Conservation (phyloP, 2,888 invertebrate genomes). For the Amphipyra tragopoginis region DNA sequence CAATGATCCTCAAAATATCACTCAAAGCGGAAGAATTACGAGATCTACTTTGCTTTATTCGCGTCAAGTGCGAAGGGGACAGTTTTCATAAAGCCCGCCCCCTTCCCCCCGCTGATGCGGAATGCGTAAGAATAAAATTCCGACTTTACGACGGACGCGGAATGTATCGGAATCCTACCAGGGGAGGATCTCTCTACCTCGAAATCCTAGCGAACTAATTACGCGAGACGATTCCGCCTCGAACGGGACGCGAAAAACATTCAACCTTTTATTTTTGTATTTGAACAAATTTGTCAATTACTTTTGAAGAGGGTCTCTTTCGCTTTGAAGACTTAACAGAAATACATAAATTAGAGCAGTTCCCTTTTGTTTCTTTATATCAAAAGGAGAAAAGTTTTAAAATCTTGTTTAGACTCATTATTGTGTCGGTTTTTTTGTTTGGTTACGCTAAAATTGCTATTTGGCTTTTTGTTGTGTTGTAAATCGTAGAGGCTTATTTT, state of each 20-base stretch:
- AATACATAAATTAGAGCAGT: constrained; percentile 79
- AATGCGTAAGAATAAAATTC: constrained; percentile 74
- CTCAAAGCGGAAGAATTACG: constrained; percentile 83
- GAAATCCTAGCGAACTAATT: constrained; percentile 76
- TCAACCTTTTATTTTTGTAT: constrained; percentile 72
- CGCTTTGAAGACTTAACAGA: constrained; percentile 66
- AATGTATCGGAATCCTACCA: constrained; percentile 66
- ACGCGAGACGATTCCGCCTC: constrained; percentile 69
- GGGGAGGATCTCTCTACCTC: constrained; percentile 31
- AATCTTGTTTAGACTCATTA: constrained; percentile 80
- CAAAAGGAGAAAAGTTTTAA: constrained; percentile 77
- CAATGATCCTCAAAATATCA: constrained; percentile 82
- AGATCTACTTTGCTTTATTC: constrained; percentile 73
- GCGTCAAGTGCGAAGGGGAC: constrained; percentile 70
- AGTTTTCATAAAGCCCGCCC: constrained; percentile 81
- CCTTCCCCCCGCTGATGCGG: constrained; percentile 57
- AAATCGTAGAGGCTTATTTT: constrained; percentile 63
- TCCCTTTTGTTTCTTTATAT: constrained; percentile 79
- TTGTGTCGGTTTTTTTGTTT: constrained; percentile 65
- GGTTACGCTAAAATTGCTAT: constrained; percentile 63
- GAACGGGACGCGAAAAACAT: constrained; percentile 59
- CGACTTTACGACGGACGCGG: constrained; percentile 71
- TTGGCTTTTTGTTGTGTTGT: constrained; percentile 58
- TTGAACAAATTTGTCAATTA: constrained; percentile 83
- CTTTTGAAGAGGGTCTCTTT: constrained; percentile 73